These are phyloP conservation scores for Tragelaphus imberbis DNA, from an alignment of 2,113 vertebrate genomes.

Conservation along the genomic window DNA sequence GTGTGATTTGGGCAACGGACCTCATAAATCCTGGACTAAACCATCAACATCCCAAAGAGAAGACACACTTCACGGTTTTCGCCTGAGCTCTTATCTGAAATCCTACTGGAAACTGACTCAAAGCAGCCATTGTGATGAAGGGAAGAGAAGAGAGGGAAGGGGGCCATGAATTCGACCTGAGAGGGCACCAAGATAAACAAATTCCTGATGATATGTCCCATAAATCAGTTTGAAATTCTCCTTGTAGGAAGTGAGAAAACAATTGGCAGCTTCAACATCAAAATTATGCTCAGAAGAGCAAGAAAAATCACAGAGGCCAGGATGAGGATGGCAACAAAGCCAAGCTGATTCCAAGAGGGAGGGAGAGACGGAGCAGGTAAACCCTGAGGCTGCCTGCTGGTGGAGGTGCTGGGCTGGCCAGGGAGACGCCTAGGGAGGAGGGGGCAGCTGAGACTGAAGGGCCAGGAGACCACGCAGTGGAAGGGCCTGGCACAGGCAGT, in stretches of 20 bases:
- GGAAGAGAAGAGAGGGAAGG: background rate
- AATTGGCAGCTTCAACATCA: background rate
- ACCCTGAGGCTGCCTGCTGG: background rate
- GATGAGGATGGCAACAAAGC: background rate
- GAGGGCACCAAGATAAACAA: background rate
- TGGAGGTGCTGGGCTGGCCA: background rate
- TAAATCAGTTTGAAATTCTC: background rate
- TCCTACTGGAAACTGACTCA: background rate
- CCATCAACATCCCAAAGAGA: background rate
- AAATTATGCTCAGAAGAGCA: background rate
- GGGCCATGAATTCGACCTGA: fast-evolving
- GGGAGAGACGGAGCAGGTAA: too few species aligned
- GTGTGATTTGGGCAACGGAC: background rate
- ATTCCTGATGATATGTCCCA: background rate
- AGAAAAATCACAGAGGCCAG: background rate
- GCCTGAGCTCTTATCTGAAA: background rate
- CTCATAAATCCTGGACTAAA: background rate
- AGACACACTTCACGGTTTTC: background rate
- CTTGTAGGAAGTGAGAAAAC: background rate
- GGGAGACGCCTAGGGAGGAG: background rate
- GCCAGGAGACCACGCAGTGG: fast-evolving
- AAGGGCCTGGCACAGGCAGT: background rate
- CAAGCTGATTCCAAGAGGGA: background rate
- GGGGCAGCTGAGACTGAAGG: background rate
- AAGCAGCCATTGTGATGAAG: background rate